These are phyloP conservation scores for Lophotis ruficrista DNA, from an alignment of 2,113 vertebrate species.

Conservation along the genomic window DNA sequence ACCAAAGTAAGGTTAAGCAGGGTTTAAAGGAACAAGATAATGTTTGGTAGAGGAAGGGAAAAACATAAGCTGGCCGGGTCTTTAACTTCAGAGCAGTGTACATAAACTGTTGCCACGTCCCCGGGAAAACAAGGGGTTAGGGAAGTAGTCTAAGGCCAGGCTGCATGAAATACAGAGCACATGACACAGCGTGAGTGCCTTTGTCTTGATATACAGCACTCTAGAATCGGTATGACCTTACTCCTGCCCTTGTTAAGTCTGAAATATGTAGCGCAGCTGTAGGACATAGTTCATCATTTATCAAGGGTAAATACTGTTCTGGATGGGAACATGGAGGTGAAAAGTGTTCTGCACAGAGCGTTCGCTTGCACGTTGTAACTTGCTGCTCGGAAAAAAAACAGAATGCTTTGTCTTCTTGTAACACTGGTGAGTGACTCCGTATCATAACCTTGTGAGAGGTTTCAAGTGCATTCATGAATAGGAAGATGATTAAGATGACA, in stretches of 20 bases:
- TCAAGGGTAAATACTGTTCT: constrained; percentile 47
- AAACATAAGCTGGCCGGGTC: not conserved
- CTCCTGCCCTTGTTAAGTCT: constrained; percentile 32
- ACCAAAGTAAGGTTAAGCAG: constrained; percentile 27
- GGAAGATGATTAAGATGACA: constrained; percentile 42
- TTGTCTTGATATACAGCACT: not conserved
- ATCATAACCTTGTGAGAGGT: constrained; percentile 27
- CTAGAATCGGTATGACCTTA: constrained; percentile 11
- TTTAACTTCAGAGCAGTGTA: not conserved
- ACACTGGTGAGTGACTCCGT: constrained; percentile 15
- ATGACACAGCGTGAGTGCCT: not conserved
- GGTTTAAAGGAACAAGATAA: constrained; percentile 56
- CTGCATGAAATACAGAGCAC: not conserved
- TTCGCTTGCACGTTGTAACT: constrained; percentile 20
- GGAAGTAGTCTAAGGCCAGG: not conserved
- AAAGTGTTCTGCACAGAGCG: not conserved
- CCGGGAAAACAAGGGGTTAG: not conserved
- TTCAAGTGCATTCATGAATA: constrained; percentile 29
- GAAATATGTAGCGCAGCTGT: constrained; percentile 51
- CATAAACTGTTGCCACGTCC: not conserved
- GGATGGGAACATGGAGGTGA: constrained; percentile 29
- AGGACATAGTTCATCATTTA: constrained; percentile 41
- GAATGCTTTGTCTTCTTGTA: constrained; percentile 45
- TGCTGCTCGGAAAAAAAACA: constrained; percentile 17
- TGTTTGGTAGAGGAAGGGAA: constrained; percentile 9